phyloP scores from a whole-genome alignment of 2,797 vertebrate species.

The Arvicola amphibius region DNA sequence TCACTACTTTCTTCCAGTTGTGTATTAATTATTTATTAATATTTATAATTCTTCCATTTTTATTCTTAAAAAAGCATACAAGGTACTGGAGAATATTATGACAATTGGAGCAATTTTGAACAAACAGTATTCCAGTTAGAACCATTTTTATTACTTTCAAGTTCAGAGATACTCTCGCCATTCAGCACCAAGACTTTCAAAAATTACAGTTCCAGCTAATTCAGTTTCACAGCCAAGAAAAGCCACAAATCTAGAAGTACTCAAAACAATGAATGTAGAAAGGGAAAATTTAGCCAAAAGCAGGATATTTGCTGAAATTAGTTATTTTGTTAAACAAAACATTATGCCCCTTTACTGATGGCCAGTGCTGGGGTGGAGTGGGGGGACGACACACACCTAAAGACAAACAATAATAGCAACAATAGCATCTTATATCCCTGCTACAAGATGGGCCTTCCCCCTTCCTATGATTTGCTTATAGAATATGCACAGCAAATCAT shows the following conservation, averaged over 20 bases:
- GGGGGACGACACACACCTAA: background rate
- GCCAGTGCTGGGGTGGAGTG: background rate
- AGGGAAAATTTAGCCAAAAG: background rate
- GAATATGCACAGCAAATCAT: background rate
- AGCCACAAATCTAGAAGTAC: slow-evolving; percentile 45
- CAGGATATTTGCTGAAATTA: slow-evolving; percentile 32
- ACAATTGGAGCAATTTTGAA: background rate
- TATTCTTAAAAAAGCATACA: background rate
- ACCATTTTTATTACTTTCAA: background rate
- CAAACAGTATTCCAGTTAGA: background rate
- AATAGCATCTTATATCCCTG: background rate
- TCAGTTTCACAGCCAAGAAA: slow-evolving; percentile 50
- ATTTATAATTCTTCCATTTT: background rate
- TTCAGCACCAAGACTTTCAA: background rate
- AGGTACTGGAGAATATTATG: background rate
- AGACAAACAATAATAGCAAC: background rate
- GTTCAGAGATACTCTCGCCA: background rate
- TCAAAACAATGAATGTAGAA: slow-evolving; percentile 28
- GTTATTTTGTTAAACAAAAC: slow-evolving; percentile 7
- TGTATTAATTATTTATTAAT: background rate
- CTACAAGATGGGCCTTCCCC: background rate
- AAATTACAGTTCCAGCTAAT: background rate
- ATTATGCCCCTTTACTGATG: background rate
- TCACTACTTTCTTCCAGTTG: background rate
- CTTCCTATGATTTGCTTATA: rapidly evolving